These are phyloP conservation scores for Laspeyria flexula DNA, from an alignment of 2,888 invertebrate genomes.

Conservation along the genomic window DNA sequence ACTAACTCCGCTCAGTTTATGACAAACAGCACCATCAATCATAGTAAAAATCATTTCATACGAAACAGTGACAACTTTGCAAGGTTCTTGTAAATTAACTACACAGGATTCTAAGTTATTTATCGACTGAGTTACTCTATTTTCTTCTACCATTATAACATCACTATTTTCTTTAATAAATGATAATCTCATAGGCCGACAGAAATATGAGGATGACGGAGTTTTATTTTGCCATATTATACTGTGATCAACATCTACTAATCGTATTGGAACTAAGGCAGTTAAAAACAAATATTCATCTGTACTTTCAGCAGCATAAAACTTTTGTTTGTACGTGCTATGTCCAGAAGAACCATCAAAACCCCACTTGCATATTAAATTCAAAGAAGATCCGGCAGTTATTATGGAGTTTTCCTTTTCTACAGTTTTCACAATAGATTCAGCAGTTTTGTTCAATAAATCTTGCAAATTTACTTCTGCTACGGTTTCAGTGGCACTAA, in stretches of 20 bases:
- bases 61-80: background rate
- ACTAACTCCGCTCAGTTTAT: background rate
- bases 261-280: background rate
- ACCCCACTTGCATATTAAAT: background rate
- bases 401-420: background rate
- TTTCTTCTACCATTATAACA: slow-evolving; percentile 3
- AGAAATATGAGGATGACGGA: slow-evolving; percentile 1
- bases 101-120: slow-evolving; percentile 2
- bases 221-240: slow-evolving; percentile 1
- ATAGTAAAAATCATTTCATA: background rate
- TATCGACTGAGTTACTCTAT: slow-evolving; percentile 2
- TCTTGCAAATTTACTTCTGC: background rate
- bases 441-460: background rate
- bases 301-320: background rate
- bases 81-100: slow-evolving; percentile 1
- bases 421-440: background rate
- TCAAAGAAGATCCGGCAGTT: background rate
- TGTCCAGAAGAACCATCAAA: background rate
- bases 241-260: background rate
- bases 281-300: background rate
- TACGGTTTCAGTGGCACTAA: background rate
- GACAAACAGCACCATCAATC: slow-evolving; percentile 2
- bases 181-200: background rate
- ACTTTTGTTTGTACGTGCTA: background rate
- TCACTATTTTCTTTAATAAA: slow-evolving; percentile 3